A percentile compares a stretch with the other conserved stretches of the same genome.
Conservation (phyloP, 2,113 vertebrate species). For the Oxyruncus cristatus region DNA sequence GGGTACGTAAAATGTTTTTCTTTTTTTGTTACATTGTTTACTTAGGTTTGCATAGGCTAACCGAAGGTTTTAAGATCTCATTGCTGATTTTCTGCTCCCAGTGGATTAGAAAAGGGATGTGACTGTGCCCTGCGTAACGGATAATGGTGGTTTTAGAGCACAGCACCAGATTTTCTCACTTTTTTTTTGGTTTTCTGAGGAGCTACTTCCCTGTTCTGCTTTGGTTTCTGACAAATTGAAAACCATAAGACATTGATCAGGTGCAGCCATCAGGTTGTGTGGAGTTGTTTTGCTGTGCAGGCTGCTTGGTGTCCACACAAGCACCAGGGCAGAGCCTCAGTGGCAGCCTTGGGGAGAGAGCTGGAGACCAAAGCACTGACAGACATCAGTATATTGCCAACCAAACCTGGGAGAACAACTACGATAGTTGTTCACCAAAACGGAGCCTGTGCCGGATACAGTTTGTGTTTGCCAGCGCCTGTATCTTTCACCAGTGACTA, state of each 20-base stretch:
- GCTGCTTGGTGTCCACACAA: not conserved
- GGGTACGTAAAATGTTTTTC: not conserved
- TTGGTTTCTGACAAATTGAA: not conserved
- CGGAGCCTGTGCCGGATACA: not conserved
- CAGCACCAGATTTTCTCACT: not conserved
- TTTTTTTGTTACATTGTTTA: not conserved
- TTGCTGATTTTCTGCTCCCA: not conserved
- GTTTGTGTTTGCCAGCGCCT: not conserved
- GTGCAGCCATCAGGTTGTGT: not conserved
- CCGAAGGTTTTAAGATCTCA: not conserved
- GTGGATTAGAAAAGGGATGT: not conserved
- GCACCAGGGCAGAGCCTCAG: not conserved
- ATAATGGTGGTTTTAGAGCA: not conserved
- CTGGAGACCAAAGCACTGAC: not conserved
- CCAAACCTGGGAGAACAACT: not conserved
- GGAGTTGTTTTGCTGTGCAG: not conserved
- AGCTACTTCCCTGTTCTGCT: not conserved
- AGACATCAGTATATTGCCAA: not conserved
- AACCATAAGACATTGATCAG: not conserved
- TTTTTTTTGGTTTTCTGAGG: not conserved
- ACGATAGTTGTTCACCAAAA: not conserved
- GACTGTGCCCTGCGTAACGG: not conserved
- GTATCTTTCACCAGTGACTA: not conserved
- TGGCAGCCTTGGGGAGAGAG: not conserved
- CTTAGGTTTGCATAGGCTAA: not conserved